Percentiles rank a stretch among this genome's conserved stretches.
phyloP scores from a whole-genome alignment of 2,797 vertebrate genomes.

The Staurois parvus region DNA sequence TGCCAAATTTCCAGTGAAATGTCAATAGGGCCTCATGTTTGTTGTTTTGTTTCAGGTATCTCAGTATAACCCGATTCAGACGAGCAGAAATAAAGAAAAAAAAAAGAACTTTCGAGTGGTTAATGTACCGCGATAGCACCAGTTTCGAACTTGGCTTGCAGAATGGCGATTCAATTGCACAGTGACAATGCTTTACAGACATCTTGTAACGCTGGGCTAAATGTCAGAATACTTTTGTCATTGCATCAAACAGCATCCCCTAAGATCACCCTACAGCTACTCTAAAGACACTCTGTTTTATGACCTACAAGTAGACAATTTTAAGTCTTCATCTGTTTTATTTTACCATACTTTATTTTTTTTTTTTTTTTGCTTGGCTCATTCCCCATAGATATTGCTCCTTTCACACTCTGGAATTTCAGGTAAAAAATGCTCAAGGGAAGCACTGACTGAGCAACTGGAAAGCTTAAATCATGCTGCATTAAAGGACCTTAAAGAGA shows the following conservation, averaged over 20 bases:
- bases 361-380: too few relatives aligned
- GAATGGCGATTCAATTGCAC: neutral
- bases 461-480: too few relatives aligned
- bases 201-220: neutral
- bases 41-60: conserved; percentile 23
- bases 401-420: neutral
- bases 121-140: neutral
- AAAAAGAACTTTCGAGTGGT: conserved; percentile 6
- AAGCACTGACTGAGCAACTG: too few relatives aligned
- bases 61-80: conserved; percentile 12
- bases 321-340: neutral
- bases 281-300: neutral
- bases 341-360: neutral
- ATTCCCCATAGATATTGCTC: neutral
- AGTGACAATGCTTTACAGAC: conserved; percentile 8
- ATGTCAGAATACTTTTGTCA: neutral
- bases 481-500: too few relatives aligned
- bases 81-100: neutral
- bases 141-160: conserved; percentile 9
- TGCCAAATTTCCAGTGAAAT: conserved; percentile 9
- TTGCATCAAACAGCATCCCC: neutral
- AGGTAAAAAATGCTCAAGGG: too few relatives aligned
- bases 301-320: neutral
- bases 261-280: neutral
- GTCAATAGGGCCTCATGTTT: conserved; percentile 29